Conservation (phyloP, 2,113 vertebrate species). For the Brachypodius melanocephalos region DNA sequence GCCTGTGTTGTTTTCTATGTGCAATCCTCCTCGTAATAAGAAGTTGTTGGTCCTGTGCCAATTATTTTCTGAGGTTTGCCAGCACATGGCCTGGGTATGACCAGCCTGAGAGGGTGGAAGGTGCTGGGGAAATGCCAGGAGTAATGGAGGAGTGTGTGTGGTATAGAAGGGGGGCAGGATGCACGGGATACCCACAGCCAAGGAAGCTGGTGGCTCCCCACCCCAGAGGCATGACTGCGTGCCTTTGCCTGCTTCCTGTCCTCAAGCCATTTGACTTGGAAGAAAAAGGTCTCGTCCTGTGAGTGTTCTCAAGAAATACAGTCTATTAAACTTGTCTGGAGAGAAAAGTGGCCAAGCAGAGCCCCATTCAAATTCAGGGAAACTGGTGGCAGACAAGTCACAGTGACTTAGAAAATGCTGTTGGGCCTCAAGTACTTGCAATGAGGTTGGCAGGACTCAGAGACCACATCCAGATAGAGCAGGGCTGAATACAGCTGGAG, state of each 20-base stretch:
- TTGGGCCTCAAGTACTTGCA: neutral
- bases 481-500: neutral
- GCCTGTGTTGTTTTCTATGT: neutral
- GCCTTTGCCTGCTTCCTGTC: neutral
- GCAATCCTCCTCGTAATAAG: neutral
- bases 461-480: fast-evolving
- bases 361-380: neutral
- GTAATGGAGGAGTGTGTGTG: neutral
- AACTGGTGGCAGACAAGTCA: neutral
- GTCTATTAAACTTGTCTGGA: neutral
- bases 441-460: neutral
- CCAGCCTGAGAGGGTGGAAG: neutral
- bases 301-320: neutral
- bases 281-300: neutral
- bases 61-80: neutral
- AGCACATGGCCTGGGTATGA: neutral
- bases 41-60: neutral
- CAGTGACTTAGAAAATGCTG: neutral
- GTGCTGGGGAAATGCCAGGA: neutral
- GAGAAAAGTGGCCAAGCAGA: neutral
- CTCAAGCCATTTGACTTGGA: neutral
- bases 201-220: neutral
- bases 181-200: neutral
- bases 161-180: neutral
- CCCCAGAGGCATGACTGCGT: neutral